These are phyloP conservation scores for Pelecanoides urinatrix DNA, from an alignment of 2,113 vertebrate genomes.

Conservation along the genomic window DNA sequence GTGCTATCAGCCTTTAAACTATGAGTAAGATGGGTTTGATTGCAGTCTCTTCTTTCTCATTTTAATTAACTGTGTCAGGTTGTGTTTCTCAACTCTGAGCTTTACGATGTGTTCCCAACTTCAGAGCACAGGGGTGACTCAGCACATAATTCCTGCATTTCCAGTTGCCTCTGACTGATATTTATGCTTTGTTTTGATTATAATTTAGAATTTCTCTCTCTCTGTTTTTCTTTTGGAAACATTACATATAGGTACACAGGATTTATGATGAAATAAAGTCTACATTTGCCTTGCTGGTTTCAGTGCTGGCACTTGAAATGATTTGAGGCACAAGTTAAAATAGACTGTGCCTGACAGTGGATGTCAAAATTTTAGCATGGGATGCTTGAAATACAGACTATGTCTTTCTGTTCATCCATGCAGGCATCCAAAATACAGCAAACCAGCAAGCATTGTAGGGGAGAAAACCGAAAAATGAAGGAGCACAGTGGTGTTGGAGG, in stretches of 20 bases:
- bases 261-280: slow-evolving; percentile 27
- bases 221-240: not conserved
- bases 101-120: not conserved
- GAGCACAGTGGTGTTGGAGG: not conserved
- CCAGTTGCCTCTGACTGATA: not conserved
- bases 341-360: not conserved
- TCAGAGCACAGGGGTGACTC: not conserved
- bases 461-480: not conserved
- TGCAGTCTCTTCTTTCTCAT: not conserved
- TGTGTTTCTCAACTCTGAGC: not conserved
- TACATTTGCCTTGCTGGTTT: not conserved
- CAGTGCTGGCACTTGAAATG: not conserved
- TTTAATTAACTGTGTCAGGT: not conserved
- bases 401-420: not conserved
- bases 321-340: slow-evolving; percentile 2
- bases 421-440: not conserved
- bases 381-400: not conserved
- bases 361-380: not conserved
- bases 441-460: not conserved
- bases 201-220: not conserved
- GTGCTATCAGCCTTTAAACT: not conserved
- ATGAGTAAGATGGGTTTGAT: not conserved
- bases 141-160: not conserved
- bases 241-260: not conserved
- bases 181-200: not conserved